Percentiles rank a stretch among this genome's conserved stretches.
These are phyloP conservation scores for Ceratosolen fusciceps DNA, from an alignment of 1,140 invertebrate species.

Conservation along the genomic window DNA sequence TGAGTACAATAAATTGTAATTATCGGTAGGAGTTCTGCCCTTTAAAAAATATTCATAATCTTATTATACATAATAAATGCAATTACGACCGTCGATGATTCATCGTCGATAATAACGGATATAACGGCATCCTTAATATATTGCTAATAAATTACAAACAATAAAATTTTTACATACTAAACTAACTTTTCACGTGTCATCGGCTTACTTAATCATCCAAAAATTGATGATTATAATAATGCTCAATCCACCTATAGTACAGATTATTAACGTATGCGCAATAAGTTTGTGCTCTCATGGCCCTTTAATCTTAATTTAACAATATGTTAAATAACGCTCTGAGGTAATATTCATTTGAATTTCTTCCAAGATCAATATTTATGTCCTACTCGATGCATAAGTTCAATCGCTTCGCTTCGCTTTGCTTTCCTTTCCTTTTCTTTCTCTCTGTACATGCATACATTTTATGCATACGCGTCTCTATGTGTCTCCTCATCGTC, in stretches of 20 bases:
- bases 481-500: too few relatives aligned
- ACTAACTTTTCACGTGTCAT: not conserved
- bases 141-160: not conserved
- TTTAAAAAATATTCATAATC: not conserved
- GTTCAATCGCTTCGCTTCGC: too few relatives aligned
- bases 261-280: not conserved
- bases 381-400: not conserved
- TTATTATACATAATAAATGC: not conserved
- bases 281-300: not conserved
- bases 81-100: not conserved
- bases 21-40: too few relatives aligned
- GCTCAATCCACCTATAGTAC: not conserved
- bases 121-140: not conserved
- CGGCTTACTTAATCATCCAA: not conserved
- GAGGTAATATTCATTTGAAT: not conserved
- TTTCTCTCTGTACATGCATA: too few relatives aligned
- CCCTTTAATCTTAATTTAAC: conserved; percentile 6
- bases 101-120: not conserved
- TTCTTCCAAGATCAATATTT: not conserved
- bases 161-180: not conserved
- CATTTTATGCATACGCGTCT: too few relatives aligned
- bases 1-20: not conserved
- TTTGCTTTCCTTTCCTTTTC: too few relatives aligned
- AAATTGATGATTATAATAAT: not conserved
- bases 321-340: not conserved